These are phyloP conservation scores for Muschampia plurimacula DNA, from an alignment of 2,888 invertebrate species.

Conservation along the genomic window DNA sequence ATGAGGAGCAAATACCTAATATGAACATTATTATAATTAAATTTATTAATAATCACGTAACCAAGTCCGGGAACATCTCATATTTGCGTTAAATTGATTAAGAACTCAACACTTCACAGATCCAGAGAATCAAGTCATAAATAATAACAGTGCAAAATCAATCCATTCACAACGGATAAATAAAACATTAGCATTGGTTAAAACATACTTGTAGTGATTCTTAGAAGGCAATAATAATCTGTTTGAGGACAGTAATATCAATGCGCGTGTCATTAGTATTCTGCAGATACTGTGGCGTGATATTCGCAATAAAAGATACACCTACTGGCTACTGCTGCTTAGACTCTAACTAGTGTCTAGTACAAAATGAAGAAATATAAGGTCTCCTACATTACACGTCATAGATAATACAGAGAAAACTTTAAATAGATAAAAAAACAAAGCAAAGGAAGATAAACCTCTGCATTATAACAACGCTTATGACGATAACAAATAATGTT, in stretches of 20 bases:
- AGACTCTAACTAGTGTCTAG: not conserved
- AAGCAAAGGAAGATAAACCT: not conserved
- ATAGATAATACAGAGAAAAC: not conserved
- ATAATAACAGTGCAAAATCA: conserved; percentile 37
- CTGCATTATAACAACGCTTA: not conserved
- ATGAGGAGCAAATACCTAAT: not conserved
- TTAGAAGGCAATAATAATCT: conserved; percentile 35
- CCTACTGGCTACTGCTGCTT: not conserved
- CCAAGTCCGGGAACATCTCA: no score
- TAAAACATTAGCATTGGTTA: conserved; percentile 33
- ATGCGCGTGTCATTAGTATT: conserved; percentile 49
- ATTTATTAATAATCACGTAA: not conserved
- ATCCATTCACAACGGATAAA: conserved; percentile 30
- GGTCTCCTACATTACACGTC: not conserved
- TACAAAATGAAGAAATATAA: not conserved
- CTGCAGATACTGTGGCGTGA: conserved; percentile 45
- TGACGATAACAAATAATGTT: not conserved
- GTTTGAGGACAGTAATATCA: conserved; percentile 42
- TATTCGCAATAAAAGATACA: conserved; percentile 44
- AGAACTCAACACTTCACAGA: conserved; percentile 17
- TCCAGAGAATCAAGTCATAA: conserved; percentile 40
- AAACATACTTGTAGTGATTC: conserved; percentile 22
- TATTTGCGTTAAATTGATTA: not conserved
- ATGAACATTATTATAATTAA: not conserved
- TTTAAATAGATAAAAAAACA: not conserved